A percentile compares a stretch with the other conserved stretches of the same genome.
These are phyloP conservation scores for Danio rerio DNA, from an alignment of 2,113 vertebrate genomes.

Conservation along the genomic window DNA sequence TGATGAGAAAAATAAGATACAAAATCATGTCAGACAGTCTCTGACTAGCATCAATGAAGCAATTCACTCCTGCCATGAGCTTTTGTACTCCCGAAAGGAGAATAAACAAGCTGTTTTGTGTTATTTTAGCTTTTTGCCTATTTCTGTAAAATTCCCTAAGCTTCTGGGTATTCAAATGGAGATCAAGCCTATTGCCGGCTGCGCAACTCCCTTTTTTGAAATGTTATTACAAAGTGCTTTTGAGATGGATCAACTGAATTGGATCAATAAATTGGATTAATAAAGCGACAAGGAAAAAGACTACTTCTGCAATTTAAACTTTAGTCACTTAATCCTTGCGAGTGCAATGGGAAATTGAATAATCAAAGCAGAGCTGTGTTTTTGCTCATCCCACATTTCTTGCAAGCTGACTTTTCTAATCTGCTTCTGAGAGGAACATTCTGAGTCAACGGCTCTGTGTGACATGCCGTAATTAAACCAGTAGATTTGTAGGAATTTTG, in stretches of 20 bases:
- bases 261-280: conserved; percentile 51
- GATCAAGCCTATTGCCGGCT: neutral
- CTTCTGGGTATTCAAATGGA: conserved; percentile 6
- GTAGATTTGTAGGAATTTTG: conserved; percentile 15
- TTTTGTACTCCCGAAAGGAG: neutral
- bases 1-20: conserved; percentile 36
- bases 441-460: conserved; percentile 31
- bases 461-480: conserved; percentile 51
- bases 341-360: conserved; percentile 53
- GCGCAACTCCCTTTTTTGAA: neutral
- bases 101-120: conserved; percentile 13
- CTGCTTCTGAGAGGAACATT: conserved; percentile 45
- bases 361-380: conserved; percentile 50
- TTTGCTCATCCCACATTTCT: conserved; percentile 35
- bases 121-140: neutral
- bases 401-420: conserved; percentile 50
- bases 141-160: neutral
- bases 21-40: conserved; percentile 17
- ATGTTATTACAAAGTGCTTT: conserved; percentile 48
- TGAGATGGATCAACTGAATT: conserved; percentile 47
- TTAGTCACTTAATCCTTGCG: conserved; percentile 52
- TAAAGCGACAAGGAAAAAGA: conserved; percentile 42
- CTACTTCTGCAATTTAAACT: conserved; percentile 51
- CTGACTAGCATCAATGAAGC: conserved; percentile 38
- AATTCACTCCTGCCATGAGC: conserved; percentile 36